phyloP scores from a whole-genome alignment of 2,797 vertebrate genomes.

The Florisuga fusca region DNA sequence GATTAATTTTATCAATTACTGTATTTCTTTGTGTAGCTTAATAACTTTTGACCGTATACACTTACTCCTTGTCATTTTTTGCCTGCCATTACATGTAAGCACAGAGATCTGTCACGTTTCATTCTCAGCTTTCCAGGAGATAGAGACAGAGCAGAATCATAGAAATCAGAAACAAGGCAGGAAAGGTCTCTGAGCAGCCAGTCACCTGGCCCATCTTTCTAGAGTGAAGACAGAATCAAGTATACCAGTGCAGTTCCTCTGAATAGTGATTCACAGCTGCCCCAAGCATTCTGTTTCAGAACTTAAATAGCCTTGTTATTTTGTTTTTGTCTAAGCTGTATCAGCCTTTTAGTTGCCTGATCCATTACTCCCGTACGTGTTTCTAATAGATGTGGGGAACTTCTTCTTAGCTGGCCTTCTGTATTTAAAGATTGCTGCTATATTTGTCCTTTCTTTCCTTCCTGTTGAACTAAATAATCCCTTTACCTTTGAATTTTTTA shows the following conservation, averaged over 20 bases:
- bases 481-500: neutral
- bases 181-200: neutral
- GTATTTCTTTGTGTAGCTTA: neutral
- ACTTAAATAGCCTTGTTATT: neutral
- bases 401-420: neutral
- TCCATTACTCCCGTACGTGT: neutral
- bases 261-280: neutral
- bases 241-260: neutral
- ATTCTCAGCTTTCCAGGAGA: neutral
- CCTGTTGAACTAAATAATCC: neutral
- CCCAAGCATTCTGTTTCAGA: neutral
- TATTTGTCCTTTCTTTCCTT: neutral
- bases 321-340: neutral
- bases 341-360: neutral
- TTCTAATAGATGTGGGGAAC: neutral
- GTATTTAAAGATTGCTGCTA: neutral
- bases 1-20: neutral
- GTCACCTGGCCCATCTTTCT: fast-evolving
- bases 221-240: neutral
- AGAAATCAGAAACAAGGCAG: neutral
- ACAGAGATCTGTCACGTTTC: neutral
- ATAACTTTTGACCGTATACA: neutral
- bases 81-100: neutral
- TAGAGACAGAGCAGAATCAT: neutral
- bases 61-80: neutral